Percentiles rank a stretch among this genome's conserved stretches.
phyloP scores from a whole-genome alignment of 2,797 vertebrate species.

The Vipera latastei region DNA sequence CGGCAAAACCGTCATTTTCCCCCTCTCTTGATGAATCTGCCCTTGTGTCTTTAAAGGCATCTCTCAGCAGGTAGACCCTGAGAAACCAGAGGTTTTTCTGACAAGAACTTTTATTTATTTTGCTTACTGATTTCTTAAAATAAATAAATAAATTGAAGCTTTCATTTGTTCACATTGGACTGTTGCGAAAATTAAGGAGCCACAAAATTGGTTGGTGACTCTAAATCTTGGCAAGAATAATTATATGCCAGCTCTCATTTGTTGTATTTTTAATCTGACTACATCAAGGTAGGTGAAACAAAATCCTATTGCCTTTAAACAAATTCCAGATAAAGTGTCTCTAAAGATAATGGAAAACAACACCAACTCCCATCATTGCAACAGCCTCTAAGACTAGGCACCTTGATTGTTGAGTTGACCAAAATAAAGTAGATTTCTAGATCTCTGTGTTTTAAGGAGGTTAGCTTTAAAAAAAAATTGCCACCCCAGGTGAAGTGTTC shows the following conservation, averaged over 20 bases:
- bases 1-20: not conserved
- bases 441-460: not conserved
- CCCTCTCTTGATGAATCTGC: not conserved
- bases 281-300: not conserved
- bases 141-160: not conserved
- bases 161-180: not conserved
- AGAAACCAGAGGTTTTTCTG: not conserved
- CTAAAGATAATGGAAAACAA: not conserved
- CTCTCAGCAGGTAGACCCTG: not conserved
- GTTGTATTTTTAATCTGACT: not conserved
- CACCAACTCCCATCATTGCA: not conserved
- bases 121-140: not conserved
- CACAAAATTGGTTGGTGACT: not conserved
- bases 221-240: not conserved
- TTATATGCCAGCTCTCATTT: not conserved
- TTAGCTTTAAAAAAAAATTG: not conserved
- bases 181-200: not conserved
- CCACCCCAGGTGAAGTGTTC: not conserved
- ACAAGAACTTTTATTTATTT: not conserved
- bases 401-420: not conserved
- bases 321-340: not conserved
- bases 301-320: not conserved
- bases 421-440: not conserved
- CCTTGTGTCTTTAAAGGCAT: not conserved
- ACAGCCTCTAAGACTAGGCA: not conserved